Evolutionary conservation across 2,113 vertebrate genomes (phyloP).

Genomic region (Chiloscyllium plagiosum): DNA sequence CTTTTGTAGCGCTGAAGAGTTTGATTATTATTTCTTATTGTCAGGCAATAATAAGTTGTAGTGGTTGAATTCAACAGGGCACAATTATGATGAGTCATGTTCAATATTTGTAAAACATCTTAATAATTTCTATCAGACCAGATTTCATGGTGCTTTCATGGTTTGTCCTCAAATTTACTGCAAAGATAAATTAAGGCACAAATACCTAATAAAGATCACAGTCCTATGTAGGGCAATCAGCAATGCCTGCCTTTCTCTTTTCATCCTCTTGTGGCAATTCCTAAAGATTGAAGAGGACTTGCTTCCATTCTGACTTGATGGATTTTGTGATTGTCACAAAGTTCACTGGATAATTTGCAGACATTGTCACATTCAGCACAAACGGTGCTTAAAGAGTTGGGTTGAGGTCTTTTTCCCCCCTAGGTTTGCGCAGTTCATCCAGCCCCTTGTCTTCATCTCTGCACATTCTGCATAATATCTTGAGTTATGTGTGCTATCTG

Average conservation of each 20-base stretch:
- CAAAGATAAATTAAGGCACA: neutral
- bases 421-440: neutral
- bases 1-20: neutral
- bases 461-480: neutral
- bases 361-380: neutral
- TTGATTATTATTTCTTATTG: neutral
- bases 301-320: neutral
- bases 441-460: neutral
- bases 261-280: neutral
- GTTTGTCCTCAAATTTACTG: neutral
- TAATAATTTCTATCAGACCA: neutral
- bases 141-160: neutral
- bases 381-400: no score
- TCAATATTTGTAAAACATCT: neutral
- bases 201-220: neutral
- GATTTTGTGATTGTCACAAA: neutral
- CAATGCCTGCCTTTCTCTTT: neutral
- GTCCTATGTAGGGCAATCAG: neutral
- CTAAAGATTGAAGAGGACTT: neutral
- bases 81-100: neutral
- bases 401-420: no score
- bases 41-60: neutral
- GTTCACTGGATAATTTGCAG: neutral
- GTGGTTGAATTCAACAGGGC: neutral
- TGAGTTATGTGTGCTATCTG: neutral